These are phyloP conservation scores for Tetropium fuscum DNA, from an alignment of 2,888 invertebrate species.

Conservation along the genomic window DNA sequence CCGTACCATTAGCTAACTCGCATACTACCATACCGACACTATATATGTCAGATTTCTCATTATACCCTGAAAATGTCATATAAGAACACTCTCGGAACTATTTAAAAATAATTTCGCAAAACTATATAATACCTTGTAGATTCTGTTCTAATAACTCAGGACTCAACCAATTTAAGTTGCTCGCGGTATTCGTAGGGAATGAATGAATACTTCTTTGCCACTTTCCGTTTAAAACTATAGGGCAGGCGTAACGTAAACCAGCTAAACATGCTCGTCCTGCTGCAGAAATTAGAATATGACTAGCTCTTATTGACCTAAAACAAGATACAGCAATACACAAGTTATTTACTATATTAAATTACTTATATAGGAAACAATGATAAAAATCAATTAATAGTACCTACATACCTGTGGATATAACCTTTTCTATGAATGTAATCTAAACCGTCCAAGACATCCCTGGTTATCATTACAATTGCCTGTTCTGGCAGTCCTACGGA, in stretches of 20 bases:
- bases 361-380: too few relatives aligned
- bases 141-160: conserved; percentile 90
- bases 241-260: conserved; percentile 84
- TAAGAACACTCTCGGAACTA: neutral
- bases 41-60: conserved; percentile 91
- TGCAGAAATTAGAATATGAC: conserved; percentile 84
- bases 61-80: conserved; percentile 74
- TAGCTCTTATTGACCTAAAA: conserved; percentile 82
- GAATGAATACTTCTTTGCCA: conserved; percentile 78
- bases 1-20: conserved; percentile 89
- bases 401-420: conserved; percentile 87
- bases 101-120: conserved; percentile 5
- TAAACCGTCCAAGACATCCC: conserved; percentile 82
- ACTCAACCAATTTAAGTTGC: conserved; percentile 90
- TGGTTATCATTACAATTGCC: conserved; percentile 82
- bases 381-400: too few relatives aligned
- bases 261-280: conserved; percentile 79
- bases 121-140: conserved; percentile 56
- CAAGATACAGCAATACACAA: conserved; percentile 6
- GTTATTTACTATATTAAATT: too few relatives aligned
- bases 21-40: conserved; percentile 90
- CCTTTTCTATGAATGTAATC: conserved; percentile 88
- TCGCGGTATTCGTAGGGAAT: conserved; percentile 77
- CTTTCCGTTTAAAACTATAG: conserved; percentile 78
- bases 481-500: conserved; percentile 81